These are phyloP conservation scores for Melieria picta DNA, from an alignment of 2,888 invertebrate species.

Conservation along the genomic window DNA sequence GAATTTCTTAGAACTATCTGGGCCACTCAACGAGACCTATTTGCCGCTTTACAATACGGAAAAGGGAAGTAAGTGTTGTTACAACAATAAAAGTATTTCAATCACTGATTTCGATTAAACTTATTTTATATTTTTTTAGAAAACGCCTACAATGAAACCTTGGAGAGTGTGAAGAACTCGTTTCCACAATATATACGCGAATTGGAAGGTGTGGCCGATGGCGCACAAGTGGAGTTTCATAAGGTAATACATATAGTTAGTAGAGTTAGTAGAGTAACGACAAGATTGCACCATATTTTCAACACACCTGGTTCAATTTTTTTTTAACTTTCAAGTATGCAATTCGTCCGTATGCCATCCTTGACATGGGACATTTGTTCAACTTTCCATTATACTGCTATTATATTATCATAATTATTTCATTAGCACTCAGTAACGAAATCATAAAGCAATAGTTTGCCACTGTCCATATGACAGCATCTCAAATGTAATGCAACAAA, in stretches of 20 bases:
- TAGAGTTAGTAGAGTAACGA: background rate
- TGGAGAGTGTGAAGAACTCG: slow-evolving; percentile 73
- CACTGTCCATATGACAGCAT: no score
- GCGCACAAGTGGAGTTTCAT: slow-evolving; percentile 83
- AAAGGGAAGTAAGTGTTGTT: slow-evolving; percentile 69
- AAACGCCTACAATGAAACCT: slow-evolving; percentile 78
- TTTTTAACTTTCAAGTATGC: no score
- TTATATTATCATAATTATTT: no score
- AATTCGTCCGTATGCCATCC: no score
- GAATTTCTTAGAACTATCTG: slow-evolving; percentile 71
- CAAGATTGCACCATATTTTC: no score
- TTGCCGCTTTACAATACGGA: slow-evolving; percentile 78
- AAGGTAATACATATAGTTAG: slow-evolving; percentile 70
- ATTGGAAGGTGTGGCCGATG: slow-evolving; percentile 85
- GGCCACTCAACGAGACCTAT: slow-evolving; percentile 74
- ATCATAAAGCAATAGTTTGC: no score
- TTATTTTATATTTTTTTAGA: slow-evolving; percentile 46
- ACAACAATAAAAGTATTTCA: background rate
- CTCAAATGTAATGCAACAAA: no score
- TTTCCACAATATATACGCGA: slow-evolving; percentile 87
- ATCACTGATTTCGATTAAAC: background rate
- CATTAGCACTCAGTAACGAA: no score
- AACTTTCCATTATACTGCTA: no score
- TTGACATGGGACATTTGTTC: no score
- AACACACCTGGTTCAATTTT: no score